Evolutionary conservation across 2,797 vertebrate genomes (phyloP).

Genomic region (Tragopan temminckii): DNA sequence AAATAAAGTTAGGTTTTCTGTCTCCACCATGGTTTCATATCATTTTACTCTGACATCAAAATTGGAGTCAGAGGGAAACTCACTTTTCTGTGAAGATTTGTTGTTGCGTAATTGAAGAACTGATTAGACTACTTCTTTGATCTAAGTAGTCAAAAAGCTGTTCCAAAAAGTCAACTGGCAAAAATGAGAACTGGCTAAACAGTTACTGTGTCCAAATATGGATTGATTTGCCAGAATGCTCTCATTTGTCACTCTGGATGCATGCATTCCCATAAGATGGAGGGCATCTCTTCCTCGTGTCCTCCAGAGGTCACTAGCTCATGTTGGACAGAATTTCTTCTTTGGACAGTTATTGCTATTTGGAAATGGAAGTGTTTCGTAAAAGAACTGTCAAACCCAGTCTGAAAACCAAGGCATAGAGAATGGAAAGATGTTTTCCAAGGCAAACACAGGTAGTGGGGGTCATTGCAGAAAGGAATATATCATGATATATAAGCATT

Average conservation of each 20-base stretch:
- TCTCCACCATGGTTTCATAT: background rate
- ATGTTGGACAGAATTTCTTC: background rate
- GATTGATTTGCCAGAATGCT: background rate
- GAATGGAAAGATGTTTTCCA: background rate
- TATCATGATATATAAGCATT: background rate
- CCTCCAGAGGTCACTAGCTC: background rate
- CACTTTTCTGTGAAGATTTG: background rate
- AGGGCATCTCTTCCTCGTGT: background rate
- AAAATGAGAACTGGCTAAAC: background rate
- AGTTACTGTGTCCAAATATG: background rate
- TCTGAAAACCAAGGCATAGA: background rate
- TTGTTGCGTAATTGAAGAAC: background rate
- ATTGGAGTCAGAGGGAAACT: background rate
- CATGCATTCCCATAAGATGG: background rate
- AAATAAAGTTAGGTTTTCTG: background rate
- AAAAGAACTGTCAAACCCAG: background rate
- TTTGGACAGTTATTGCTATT: background rate
- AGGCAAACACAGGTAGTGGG: background rate
- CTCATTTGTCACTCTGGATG: background rate
- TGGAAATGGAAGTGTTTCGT: background rate
- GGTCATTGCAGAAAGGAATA: background rate
- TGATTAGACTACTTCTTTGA: background rate
- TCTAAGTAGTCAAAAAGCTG: background rate
- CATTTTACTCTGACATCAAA: background rate
- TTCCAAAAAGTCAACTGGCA: background rate